Conservation (phyloP, 2,113 vertebrate species). For the Periophthalmus modestus region DNA sequence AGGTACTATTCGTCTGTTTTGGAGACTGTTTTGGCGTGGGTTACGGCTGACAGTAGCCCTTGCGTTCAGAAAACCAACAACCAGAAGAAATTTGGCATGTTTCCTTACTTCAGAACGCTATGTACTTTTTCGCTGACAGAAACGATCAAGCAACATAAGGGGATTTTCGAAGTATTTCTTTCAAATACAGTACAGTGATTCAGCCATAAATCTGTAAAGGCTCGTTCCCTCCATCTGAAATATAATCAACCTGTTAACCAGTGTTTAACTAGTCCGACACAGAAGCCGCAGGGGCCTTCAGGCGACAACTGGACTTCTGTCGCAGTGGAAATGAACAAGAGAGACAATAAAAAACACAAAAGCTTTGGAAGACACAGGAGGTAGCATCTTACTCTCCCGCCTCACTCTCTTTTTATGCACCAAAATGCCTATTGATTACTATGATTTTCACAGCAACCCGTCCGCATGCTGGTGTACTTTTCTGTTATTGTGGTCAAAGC, state of each 20-base stretch:
- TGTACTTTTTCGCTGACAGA: too few relatives aligned
- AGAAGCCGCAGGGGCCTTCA: constrained; percentile 15
- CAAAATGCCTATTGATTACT: constrained; percentile 39
- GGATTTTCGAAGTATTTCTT: neutral
- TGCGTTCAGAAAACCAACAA: too few relatives aligned
- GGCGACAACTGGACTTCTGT: constrained; percentile 34
- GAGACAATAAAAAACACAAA: constrained; percentile 48
- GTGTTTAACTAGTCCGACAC: constrained; percentile 18
- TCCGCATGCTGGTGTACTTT: constrained; percentile 55
- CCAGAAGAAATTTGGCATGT: too few relatives aligned
- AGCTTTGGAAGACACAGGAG: constrained; percentile 72
- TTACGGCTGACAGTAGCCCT: too few relatives aligned
- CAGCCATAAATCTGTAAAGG: neutral
- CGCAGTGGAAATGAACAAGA: constrained; percentile 52
- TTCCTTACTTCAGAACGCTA: too few relatives aligned
- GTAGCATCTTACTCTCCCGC: constrained; percentile 79
- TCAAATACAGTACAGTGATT: neutral
- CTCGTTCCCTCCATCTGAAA: neutral
- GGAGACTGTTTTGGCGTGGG: too few relatives aligned
- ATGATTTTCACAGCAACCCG: constrained; percentile 66
- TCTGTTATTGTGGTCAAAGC: constrained; percentile 47
- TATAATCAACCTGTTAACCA: constrained; percentile 1
- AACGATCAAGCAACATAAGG: neutral
- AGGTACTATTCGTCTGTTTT: too few relatives aligned
- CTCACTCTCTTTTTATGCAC: constrained; percentile 55